Evolutionary conservation across 2,888 invertebrate species (phyloP).

Genomic region (Taenaris catops): DNA sequence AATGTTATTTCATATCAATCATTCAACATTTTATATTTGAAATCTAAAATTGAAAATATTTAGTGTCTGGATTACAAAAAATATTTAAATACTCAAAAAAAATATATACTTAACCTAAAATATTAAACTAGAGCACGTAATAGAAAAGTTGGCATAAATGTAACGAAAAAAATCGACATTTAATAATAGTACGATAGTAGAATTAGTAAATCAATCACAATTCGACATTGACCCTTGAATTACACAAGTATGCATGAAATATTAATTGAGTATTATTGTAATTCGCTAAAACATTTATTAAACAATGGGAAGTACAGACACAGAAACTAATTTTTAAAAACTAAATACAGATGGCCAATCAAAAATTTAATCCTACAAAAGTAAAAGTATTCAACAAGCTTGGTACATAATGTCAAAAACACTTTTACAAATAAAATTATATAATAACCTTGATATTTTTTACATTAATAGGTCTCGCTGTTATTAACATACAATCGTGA

Average conservation of each 20-base stretch:
- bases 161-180: conserved; percentile 15
- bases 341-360: conserved; percentile 18
- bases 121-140: conserved; percentile 48
- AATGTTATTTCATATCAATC: conserved; percentile 16
- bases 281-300: background rate
- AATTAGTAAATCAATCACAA: conserved; percentile 26
- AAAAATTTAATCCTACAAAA: conserved; percentile 31
- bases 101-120: no score
- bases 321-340: conserved; percentile 3
- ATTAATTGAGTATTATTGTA: background rate
- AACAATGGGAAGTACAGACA: background rate
- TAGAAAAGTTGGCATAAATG: conserved; percentile 27
- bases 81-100: conserved; percentile 34
- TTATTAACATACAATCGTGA: conserved; percentile 26
- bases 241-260: background rate
- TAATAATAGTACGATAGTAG: conserved; percentile 16
- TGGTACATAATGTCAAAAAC: conserved; percentile 48
- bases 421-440: conserved; percentile 32
- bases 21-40: conserved; percentile 40
- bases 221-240: conserved; percentile 32
- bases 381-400: conserved; percentile 52
- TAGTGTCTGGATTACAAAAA: background rate
- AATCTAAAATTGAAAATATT: conserved; percentile 42
- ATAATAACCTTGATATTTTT: conserved; percentile 27
- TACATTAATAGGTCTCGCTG: conserved; percentile 15